Base-by-base conservation (phyloP, 1,140 invertebrate species). In the Brachionus plicatilis region DNA sequence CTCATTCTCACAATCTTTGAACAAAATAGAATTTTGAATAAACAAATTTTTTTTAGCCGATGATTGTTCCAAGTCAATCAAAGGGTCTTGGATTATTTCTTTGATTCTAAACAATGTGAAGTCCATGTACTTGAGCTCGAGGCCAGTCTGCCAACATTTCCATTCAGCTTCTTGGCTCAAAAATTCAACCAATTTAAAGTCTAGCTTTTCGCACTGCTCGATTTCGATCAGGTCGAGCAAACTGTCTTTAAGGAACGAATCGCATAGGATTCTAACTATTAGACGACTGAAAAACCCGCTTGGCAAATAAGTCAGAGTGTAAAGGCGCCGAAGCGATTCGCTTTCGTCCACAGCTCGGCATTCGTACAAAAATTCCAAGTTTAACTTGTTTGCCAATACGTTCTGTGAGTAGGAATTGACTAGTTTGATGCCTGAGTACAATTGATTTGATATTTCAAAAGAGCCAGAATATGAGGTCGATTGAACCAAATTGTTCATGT, bases 71-170 rank as follows among this genome's bases (percentile, higher is more conserved):
- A 86, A 86, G 11, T 86, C 86, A 27, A 82, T 47, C 12, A 82
- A 14, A 85, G 70, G 86, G 50, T 91, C 90, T 17, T 92, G 92
- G 33, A 93, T 92, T 17, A 96, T 92, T 90, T 97, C 95, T 86
- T 94, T 93, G 85, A 97, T 91, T 43, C 93, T 91, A 84, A 97
- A 92, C n/a, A 97, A 89, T 0, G 93, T 92, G 1, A 94, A 93
- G 43, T 93, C 92, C 0, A 94, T 92, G 87, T 95, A 94, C 56
- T 93, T 92, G 2, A 99, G 90, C 86, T 96, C 94, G 85, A 98
- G 91, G 0, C 97, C 97, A 0, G 95, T 95, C 88, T 97, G 95
- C 97, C 97, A 99, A 3, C 97, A 92, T 80, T 94, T 92, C 96
- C 96, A 99, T 17, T 82, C 79, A 1, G 79, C 79, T 65, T 82